Conservation (phyloP, 2,113 vertebrate species). For the Protomyctophum bolini region DNA sequence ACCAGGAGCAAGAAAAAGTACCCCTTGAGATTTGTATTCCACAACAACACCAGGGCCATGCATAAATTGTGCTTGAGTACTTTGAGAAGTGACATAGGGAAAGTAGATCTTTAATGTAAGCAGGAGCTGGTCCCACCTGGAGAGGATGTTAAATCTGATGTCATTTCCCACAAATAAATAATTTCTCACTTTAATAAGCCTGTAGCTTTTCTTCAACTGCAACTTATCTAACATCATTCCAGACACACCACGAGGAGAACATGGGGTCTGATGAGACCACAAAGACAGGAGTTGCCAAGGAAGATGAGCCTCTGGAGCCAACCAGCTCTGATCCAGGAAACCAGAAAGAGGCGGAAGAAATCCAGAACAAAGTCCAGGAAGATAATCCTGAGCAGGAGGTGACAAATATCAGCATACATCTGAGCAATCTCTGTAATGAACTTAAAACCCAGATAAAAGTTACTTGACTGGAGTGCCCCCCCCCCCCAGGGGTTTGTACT, state of each 20-base stretch:
- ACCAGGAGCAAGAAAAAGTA: slow-evolving; percentile 40
- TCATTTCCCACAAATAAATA: no score
- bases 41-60: no score
- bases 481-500: no score
- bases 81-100: no score
- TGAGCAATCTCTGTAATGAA: neutral
- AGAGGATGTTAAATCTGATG: no score
- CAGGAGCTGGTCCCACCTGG: no score
- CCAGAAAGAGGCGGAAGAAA: neutral
- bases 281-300: slow-evolving; percentile 6
- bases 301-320: slow-evolving; percentile 12
- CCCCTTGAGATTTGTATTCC: no score
- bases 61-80: no score
- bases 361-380: slow-evolving; percentile 13
- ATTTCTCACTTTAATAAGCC: no score
- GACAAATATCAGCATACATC: slow-evolving; percentile 8
- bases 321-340: slow-evolving; percentile 17
- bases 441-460: no score
- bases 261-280: neutral
- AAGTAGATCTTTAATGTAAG: no score
- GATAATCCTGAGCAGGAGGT: slow-evolving; percentile 50
- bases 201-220: neutral
- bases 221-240: slow-evolving; percentile 6
- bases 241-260: slow-evolving; percentile 20
- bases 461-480: no score